Evolutionary conservation across 2,888 invertebrate species (phyloP), one percentile per base, ranked within the genome.

Genomic region (Drosophila monieri): DNA sequence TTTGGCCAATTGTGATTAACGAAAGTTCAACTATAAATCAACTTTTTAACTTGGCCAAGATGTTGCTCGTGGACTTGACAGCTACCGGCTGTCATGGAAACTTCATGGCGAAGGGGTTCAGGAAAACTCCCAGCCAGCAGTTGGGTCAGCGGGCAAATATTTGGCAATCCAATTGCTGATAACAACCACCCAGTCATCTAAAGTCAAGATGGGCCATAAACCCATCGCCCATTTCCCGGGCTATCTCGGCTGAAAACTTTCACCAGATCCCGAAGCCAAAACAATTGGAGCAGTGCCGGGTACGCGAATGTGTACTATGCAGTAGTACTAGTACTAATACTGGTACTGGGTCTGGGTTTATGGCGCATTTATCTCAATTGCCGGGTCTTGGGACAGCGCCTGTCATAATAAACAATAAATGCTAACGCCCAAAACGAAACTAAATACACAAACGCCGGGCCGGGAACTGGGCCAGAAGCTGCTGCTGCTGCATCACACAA

Each of bases 351-450:
- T 21, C 14, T 32, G 76, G 73, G 69, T 77, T 85, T 85, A 81
- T 78, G 83, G 78, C 77, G 58, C 74, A 85, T 81, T 87, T 87
- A 84, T 87, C 84, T 87, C 75, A 72, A 85, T 81, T 78, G 78
- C 66, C 56, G 58, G 55, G 48, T 59, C 51, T 58, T 39, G 44
- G 49, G 49, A 49, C 53, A 44, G 39, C 44, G 67, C 59, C 72
- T 72, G 80, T 70, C 70, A 74, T 75, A 76, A 76, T 74, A 79
- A 84, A 84, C 85, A 87, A 87, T 79, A 70, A 84, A 81, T 71
- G 74, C 77, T 85, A 85, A 58, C 71, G 55, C 59, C 83, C 80
- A 64, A 85, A 80, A 75, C 57, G 62, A 76, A 79, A 70, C 77
- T 76, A 70, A 84, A 74, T 72, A 86, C 67, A 76, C 74, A 73